These are phyloP conservation scores for Eilema griseolum DNA, from an alignment of 2,888 invertebrate genomes.

Conservation along the genomic window DNA sequence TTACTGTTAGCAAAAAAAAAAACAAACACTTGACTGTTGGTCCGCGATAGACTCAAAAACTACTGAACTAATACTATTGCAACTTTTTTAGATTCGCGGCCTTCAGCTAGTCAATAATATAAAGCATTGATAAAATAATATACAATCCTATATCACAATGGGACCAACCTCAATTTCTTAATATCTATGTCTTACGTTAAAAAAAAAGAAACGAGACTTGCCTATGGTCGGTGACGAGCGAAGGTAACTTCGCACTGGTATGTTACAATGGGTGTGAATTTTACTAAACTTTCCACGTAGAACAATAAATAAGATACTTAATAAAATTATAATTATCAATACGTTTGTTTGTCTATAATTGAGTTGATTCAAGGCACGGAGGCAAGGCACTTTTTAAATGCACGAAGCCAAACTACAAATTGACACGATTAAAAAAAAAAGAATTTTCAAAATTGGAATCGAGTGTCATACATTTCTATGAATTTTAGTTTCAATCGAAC, in stretches of 20 bases:
- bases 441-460: no score
- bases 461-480: no score
- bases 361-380: slow-evolving; percentile 10
- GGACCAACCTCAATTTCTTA: slow-evolving; percentile 63
- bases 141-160: slow-evolving; percentile 20
- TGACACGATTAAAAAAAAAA: not conserved
- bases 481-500: no score
- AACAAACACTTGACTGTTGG: no score
- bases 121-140: slow-evolving; percentile 18
- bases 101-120: no score
- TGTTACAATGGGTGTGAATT: slow-evolving; percentile 70
- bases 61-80: no score
- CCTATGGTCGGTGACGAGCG: slow-evolving; percentile 70
- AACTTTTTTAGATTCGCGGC: no score
- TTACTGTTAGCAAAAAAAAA: no score
- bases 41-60: no score
- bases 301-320: slow-evolving; percentile 79
- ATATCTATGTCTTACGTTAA: slow-evolving; percentile 83
- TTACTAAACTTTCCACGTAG: slow-evolving; percentile 73
- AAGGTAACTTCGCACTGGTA: slow-evolving; percentile 55
- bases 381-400: not conserved
- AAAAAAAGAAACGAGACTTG: slow-evolving; percentile 77
- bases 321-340: slow-evolving; percentile 45
- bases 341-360: slow-evolving; percentile 58
- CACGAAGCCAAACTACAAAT: not conserved